Percentiles rank a stretch among this genome's conserved stretches.
phyloP scores from a whole-genome alignment of 2,113 vertebrate genomes.

The Apodemus sylvaticus region DNA sequence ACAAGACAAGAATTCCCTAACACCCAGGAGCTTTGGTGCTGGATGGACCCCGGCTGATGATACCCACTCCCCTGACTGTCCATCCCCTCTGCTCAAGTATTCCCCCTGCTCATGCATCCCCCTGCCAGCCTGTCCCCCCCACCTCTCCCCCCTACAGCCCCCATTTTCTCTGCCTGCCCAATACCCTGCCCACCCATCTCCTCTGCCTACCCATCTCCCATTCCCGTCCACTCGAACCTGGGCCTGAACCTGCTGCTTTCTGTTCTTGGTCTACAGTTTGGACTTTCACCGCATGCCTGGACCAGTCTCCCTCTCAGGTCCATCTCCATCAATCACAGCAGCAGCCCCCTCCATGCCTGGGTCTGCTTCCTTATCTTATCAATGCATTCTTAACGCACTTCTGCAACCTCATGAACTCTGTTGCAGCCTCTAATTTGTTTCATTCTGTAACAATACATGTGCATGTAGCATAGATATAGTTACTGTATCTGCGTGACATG shows the following conservation, averaged over 20 bases:
- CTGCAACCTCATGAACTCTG: background rate
- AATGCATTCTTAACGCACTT: no score
- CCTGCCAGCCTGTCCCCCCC: no score
- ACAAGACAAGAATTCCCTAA: background rate
- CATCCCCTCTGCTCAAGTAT: no score
- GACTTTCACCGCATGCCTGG: no score
- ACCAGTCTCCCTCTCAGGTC: background rate
- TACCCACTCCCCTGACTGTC: no score
- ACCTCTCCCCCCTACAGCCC: no score
- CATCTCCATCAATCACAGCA: background rate
- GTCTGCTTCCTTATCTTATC: background rate
- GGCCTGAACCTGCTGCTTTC: background rate
- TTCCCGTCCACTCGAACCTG: background rate
- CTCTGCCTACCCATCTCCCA: background rate
- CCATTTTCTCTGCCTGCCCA: rapidly evolving
- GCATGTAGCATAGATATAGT: background rate
- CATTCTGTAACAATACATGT: no score
- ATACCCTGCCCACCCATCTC: no score
- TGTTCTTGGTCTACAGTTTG: no score
- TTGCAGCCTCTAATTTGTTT: background rate
- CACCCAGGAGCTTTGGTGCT: background rate
- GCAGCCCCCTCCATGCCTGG: background rate
- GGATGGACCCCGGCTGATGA: background rate
- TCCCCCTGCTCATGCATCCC: no score
- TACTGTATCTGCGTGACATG: background rate